Evolutionary conservation across 2,888 invertebrate genomes (phyloP), one percentile per base, ranked within the genome.

Genomic region (Cinara cedri): DNA sequence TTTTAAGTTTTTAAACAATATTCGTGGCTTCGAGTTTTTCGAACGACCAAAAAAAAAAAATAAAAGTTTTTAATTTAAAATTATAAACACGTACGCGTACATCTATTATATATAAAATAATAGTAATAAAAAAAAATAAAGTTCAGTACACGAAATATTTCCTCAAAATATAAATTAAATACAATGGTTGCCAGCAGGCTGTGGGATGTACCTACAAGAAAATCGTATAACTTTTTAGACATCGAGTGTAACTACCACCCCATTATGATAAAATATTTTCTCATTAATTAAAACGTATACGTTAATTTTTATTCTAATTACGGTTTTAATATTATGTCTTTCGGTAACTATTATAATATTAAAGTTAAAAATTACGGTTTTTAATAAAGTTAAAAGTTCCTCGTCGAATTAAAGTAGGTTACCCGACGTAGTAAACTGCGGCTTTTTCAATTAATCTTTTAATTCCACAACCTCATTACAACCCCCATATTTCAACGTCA

Each of bases 261-360:
- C 44, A 21, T 65, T 62, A 62, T 34, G 46, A 60, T 24, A 26
- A 11, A 51, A 21, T 44, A 21, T 71, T 71, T 71, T 21, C 14
- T 3, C 42, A 24, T 72, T 46, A 72, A 72, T 72, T 72, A 60
- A 60, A 57, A 72, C 9, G 6, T 60, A n/a, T n/a, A 72, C 72
- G 6, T 44, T 26, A 60, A 72, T 72, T 72, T 60, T 24, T 46
- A 72, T 60, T 60, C 44, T 72, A 72, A 72, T 57, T 46, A 72
- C 46, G 44, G 57, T 26, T 60, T 44, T 46, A 57, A 26, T 46
- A 6, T 34, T 34, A 26, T 72, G 24, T 72, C 24, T 44, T 72
- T 72, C 57, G 44, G 44, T 72, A 46, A 24, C 57, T 24, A 72
- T 72, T 72, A 72, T 16, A n/a, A 34, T 34, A 34, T 34, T 34